Evolutionary conservation across 2,888 invertebrate genomes (phyloP), one percentile per base, ranked within the genome.

Genomic region (Hipparchia semele): DNA sequence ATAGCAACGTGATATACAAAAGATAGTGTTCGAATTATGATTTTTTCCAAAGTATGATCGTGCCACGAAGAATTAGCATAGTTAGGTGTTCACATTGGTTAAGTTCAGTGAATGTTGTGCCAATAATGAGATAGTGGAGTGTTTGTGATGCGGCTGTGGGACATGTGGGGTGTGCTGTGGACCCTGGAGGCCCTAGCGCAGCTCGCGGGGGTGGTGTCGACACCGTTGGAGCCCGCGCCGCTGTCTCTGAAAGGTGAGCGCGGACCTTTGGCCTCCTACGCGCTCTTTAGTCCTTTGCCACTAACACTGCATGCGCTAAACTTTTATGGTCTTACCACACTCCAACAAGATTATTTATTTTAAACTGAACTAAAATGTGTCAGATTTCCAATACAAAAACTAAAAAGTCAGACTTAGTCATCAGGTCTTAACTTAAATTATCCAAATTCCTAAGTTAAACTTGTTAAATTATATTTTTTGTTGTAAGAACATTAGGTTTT

Each of bases 61-160:
- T 92, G 92, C 90, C 91, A 92, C 90, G 87, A 91, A 87, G 87
- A 91, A 83, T 89, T 90, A 91, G 86, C 88, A 88, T 93, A 94
- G 91, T 92, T 93, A 93, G 90, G 89, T 89, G 85, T 91, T 89
- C 87, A 85, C 90, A 88, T 91, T 86, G 85, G 89, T 90, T 93
- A 91, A 89, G 92, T 92, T 91, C 87, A 88, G 94, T 91, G 89
- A 92, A 91, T 92, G 89, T 91, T 90, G 92, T 94, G 92, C 91
- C 91, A 92, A 94, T 91, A 88, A 94, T 94, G 94, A 94, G 94
- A 93, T 94, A 94, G 94, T 94, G 93, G 84, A 88, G 92, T 93
- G 92, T 86, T 64, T 91, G 94, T 94, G 94, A 92, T 92, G 93
- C 92, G 92, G 91, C 88, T 91, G 89, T 91, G 94, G 93, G 91